These are phyloP conservation scores for Rhinoderma darwinii DNA, from an alignment of 2,113 vertebrate species.

Conservation along the genomic window DNA sequence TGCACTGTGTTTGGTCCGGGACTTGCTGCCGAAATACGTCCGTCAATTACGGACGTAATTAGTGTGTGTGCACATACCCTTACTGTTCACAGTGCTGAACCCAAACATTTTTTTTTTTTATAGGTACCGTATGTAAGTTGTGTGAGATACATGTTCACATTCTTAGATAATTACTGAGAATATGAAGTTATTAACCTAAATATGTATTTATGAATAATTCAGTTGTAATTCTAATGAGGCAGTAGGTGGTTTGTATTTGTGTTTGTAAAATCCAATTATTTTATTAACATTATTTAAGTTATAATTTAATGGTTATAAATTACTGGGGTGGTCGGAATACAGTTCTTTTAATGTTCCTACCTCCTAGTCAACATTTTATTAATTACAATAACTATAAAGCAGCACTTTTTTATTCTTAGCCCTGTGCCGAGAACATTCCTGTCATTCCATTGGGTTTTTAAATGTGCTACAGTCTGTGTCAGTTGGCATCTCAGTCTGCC, in stretches of 20 bases:
- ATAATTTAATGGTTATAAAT: background rate
- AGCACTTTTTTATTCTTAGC: conserved; percentile 64
- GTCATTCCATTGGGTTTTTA: conserved; percentile 70
- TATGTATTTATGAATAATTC: background rate
- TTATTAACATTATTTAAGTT: background rate
- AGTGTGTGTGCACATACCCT: too few relatives aligned
- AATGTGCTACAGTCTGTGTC: conserved; percentile 70
- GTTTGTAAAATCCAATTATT: background rate
- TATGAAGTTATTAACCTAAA: background rate
- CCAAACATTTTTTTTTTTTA: too few relatives aligned
- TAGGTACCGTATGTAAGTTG: too few relatives aligned
- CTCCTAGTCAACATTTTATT: conserved; percentile 69
- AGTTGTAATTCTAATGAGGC: background rate
- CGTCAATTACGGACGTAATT: too few relatives aligned
- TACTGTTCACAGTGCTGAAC: too few relatives aligned
- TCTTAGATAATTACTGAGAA: background rate
- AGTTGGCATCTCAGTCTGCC: conserved; percentile 72
- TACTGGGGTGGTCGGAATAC: background rate
- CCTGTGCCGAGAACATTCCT: conserved; percentile 72
- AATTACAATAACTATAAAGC: conserved; percentile 72
- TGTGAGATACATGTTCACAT: background rate
- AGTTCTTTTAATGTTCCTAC: background rate
- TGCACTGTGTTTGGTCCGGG: too few relatives aligned
- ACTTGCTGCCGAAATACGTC: too few relatives aligned
- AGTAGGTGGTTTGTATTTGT: background rate